Evolutionary conservation across 2,797 vertebrate genomes (phyloP).

Genomic region (Chelidonichthys spinosus): DNA sequence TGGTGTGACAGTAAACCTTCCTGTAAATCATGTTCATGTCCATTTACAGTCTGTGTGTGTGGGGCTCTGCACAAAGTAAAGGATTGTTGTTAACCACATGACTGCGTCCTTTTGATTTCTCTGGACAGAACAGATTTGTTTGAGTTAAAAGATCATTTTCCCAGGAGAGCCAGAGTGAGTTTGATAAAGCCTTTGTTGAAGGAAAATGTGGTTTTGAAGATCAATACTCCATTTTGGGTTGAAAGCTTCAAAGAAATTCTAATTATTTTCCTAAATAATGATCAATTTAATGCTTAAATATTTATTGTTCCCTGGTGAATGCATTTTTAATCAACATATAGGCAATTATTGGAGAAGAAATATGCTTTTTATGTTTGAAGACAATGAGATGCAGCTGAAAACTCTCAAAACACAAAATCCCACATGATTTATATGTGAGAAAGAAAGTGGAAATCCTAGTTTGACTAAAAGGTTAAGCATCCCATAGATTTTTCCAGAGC

Average conservation of each 20-base stretch:
- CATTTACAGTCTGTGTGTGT: slow-evolving; percentile 17
- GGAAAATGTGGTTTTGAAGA: not conserved
- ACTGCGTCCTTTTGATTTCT: slow-evolving; percentile 26
- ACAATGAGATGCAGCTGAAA: not conserved
- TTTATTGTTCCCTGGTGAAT: not conserved
- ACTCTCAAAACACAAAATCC: not conserved
- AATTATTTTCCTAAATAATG: no score
- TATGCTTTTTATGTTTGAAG: slow-evolving; percentile 10
- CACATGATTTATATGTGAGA: not conserved
- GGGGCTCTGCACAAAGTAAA: slow-evolving; percentile 72
- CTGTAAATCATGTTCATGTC: slow-evolving; percentile 62
- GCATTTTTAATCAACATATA: not conserved
- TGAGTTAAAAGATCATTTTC: no score
- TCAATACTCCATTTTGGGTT: not conserved
- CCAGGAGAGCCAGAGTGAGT: not conserved
- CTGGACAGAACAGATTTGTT: not conserved
- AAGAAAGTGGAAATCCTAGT: not conserved
- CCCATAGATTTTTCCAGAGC: not conserved
- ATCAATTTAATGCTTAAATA: no score
- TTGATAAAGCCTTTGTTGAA: not conserved
- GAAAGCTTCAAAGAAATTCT: not conserved
- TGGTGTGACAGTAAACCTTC: slow-evolving; percentile 67
- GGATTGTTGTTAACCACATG: slow-evolving; percentile 60
- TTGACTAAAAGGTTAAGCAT: not conserved
- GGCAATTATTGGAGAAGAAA: no score